phyloP scores from a whole-genome alignment of 2,888 invertebrate species.

The Exocentrus adspersus region DNA sequence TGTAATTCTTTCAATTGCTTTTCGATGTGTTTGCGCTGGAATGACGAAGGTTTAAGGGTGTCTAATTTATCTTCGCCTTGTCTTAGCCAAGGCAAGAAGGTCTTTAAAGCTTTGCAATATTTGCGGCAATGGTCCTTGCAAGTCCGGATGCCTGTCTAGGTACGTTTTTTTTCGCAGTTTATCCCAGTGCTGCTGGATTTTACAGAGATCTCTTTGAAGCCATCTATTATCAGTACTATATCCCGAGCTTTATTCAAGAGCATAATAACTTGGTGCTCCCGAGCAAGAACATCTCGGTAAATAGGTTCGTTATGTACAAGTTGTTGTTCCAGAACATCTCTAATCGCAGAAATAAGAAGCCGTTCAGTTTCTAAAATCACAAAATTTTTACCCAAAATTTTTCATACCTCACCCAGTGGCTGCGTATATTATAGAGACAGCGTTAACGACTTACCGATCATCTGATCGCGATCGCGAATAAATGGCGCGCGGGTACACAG shows the following conservation, averaged over 20 bases:
- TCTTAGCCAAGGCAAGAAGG: constrained; percentile 88
- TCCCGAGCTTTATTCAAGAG: constrained; percentile 89
- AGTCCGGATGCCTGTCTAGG: constrained; percentile 86
- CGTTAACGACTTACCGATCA: constrained; percentile 49
- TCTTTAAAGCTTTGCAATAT: constrained; percentile 85
- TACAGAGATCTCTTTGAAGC: constrained; percentile 83
- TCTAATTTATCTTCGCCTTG: constrained; percentile 87
- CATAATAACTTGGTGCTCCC: constrained; percentile 95
- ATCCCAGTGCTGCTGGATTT: constrained; percentile 92
- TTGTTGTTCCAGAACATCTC: constrained; percentile 84
- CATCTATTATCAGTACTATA: constrained; percentile 70
- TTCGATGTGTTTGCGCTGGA: constrained; percentile 87
- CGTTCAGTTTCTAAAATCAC: constrained; percentile 79
- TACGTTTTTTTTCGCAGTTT: constrained; percentile 87
- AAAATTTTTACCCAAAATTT: too few relatives aligned
- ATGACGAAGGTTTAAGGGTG: constrained; percentile 79
- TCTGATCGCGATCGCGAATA: constrained; percentile 47
- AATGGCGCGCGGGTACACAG: constrained; percentile 41
- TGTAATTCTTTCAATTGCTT: constrained; percentile 89
- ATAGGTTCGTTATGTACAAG: constrained; percentile 89
- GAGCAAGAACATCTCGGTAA: constrained; percentile 86
- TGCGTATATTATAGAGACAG: constrained; percentile 46
- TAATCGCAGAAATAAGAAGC: constrained; percentile 87
- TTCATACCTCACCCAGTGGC: constrained; percentile 44
- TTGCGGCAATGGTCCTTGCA: constrained; percentile 93